Conservation (phyloP, 2,113 vertebrate species). For the cat (Felis catus) region F.catus_Fca126_mat1.0 CM031412.1:68974501-68975000, state of each 20-base stretch:
- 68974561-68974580: background rate
- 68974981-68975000: background rate
- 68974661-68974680: background rate
- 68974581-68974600: background rate
- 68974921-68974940: background rate
- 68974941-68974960: slow-evolving; percentile 8
- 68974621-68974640: background rate
- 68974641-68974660: background rate
- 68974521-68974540: background rate
- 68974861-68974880: slow-evolving; percentile 9
- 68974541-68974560: background rate
- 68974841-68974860: background rate
- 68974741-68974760: background rate
- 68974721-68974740: background rate
- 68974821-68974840: background rate
- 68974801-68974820: background rate
- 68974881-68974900: background rate
- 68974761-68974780: background rate
- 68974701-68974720: background rate
- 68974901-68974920: background rate
- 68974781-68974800: background rate
- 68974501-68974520: background rate
- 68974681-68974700: background rate
- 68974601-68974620: background rate
- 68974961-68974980: background rate